A percentile compares a stretch with the other conserved stretches of the same genome.
These are phyloP conservation scores for Taxidea taxus DNA, from an alignment of 2,113 vertebrate genomes.

Conservation along the genomic window DNA sequence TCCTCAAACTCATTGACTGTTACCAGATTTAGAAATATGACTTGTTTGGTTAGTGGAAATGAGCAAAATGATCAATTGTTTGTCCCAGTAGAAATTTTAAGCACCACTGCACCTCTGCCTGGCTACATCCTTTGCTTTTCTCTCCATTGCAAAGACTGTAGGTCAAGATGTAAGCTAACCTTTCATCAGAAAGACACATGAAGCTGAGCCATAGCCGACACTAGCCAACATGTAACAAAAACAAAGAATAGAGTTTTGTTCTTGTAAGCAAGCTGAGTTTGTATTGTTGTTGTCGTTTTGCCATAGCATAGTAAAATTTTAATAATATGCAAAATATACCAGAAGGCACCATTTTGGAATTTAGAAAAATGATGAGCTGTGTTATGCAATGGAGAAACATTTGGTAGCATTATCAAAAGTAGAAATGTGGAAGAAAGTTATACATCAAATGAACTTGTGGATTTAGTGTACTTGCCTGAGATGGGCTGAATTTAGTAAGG, in stretches of 20 bases:
- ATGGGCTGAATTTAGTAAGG: background rate
- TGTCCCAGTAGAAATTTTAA: background rate
- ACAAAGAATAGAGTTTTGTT: background rate
- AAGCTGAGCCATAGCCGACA: background rate
- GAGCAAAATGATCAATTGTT: background rate
- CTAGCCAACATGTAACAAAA: background rate
- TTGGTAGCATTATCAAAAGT: background rate
- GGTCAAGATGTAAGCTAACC: background rate
- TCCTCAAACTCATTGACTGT: background rate
- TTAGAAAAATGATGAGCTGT: background rate
- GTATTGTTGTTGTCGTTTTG: background rate
- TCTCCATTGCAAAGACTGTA: background rate
- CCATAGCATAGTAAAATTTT: background rate
- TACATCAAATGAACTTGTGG: background rate
- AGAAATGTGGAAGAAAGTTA: background rate
- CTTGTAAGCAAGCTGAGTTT: background rate
- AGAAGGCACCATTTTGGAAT: background rate
- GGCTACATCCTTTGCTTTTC: background rate
- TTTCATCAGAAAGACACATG: background rate
- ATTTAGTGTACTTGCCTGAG: background rate
- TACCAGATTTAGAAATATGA: background rate
- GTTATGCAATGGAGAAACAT: background rate
- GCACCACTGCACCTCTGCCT: background rate
- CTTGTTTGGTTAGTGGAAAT: background rate
- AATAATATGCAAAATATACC: background rate